A percentile compares a stretch with the other conserved stretches of the same genome.
Evolutionary conservation across 2,888 invertebrate species (phyloP).

Genomic region (Cephus spinipes): DNA sequence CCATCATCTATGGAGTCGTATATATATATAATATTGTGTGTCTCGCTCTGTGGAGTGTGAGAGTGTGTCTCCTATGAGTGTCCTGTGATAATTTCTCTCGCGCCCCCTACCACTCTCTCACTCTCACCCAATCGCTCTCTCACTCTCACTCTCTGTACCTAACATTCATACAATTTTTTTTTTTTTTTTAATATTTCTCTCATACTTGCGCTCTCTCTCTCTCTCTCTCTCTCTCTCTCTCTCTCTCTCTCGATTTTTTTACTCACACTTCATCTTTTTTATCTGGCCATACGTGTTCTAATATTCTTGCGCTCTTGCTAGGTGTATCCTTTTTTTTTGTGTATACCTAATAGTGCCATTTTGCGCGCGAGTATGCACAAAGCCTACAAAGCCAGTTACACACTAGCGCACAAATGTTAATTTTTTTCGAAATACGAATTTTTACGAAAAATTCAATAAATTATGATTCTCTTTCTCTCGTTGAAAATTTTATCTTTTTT

Average conservation of each 20-base stretch:
- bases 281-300: neutral
- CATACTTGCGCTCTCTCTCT: constrained; percentile 18
- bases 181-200: neutral
- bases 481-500: constrained; percentile 3
- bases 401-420: constrained; percentile 56
- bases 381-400: constrained; percentile 51
- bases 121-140: constrained; percentile 32
- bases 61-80: constrained; percentile 44
- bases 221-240: constrained; percentile 25
- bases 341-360: constrained; percentile 49
- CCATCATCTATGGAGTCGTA: constrained; percentile 68
- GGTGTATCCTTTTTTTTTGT: constrained; percentile 48
- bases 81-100: constrained; percentile 44
- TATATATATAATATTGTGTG: constrained; percentile 64
- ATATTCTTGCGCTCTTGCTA: constrained; percentile 18
- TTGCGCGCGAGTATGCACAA: constrained; percentile 53
- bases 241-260: constrained; percentile 15
- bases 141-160: constrained; percentile 30
- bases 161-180: neutral
- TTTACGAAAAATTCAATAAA: neutral
- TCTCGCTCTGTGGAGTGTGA: constrained; percentile 49
- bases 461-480: neutral
- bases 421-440: neutral
- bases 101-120: constrained; percentile 21
- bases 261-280: constrained; percentile 9